Base-by-base conservation (phyloP, 2,888 invertebrate genomes). In the Andrena trimmerana region DNA sequence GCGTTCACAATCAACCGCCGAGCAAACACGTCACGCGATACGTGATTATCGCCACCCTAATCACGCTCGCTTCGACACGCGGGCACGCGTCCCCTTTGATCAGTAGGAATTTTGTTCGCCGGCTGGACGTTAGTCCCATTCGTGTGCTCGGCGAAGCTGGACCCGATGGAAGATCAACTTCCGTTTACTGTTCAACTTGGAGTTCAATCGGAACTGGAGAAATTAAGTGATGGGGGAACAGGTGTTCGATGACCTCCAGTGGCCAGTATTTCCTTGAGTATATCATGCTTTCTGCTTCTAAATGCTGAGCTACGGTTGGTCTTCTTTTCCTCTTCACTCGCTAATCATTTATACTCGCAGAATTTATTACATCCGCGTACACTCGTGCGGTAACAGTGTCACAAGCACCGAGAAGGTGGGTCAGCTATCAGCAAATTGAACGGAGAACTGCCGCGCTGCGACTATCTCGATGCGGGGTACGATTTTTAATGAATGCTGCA, bases 11-110 rank as follows among this genome's bases (percentile, higher is more conserved):
- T 85, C 84, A 72, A 54, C 20, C 24, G 24, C 42, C 52, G 24
- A 36, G 42, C 54, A 68, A 79, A 81, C 70, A 33, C 82, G 67
- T 70, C 70, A 71, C 33, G 78, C 31, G 2, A 5, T 54, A 16
- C 59, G 33, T 67, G 73, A 73, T 81, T 74, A 69, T 70, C 81
- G 65, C 20, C 70, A 50, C 31, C 79, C 79, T 81, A 81, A 74
- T 79, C 81, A 50, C 42, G 72, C 69, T 69, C 50, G 65, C 70
- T 67, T 74, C 76, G 31, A 31, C 62, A 10, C 31, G 33, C 33
- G 63, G 31, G 2, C 78, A 27, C 57, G 24, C 27, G 50, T 20
- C 27, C 5, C 33, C 59, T 75, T 60, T 75, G 75, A 66, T 74
- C 68, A 29, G 42, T 24, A 10, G 42, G 68, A 42, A 65, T 65